Evolutionary conservation across 2,797 vertebrate species (phyloP), one percentile per base, ranked within the genome.

Genomic region (Poecilia velifera): DNA sequence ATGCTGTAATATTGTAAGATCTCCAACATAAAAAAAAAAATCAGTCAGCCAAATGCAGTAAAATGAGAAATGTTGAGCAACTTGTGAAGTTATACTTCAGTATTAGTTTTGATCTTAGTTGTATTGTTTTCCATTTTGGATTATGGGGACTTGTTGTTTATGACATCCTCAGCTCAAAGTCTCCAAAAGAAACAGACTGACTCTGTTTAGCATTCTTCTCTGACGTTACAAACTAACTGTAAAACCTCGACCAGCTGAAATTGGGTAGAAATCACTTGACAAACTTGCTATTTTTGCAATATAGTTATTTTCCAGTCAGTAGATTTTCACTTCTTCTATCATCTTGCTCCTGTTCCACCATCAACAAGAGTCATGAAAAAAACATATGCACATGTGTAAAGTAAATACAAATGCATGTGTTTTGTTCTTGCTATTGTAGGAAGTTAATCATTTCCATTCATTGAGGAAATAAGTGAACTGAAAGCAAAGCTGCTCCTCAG

Each of bases 381-480:
- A 28, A 57, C 55, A 14, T n/a, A 55, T 28, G 55, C 9, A 57
- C n/a, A 28, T 57, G 18, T 51, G 20, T 28, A 57, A 74, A 43
- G 20, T 28, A 57, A 74, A 43, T 73, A 49, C 25, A 39, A 4
- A 55, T 57, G 31, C 22, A 70, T 77, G 70, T 59, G 76, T 75
- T 18, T 39, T 49, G 77, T 66, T 64, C 51, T 72, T n/a, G 55
- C 34, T 47, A 31, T 76, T 74, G 18, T 85, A 12, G n/a, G 55
- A 28, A 59, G 25, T 64, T 51, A 72, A 76, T 82, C 57, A 83
- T 81, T 64, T 74, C 59, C 55, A 14, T 57, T 87, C 66, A 80
- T 85, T 89, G 87, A 80, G 53, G 53, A 55, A 79, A 74, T 78
- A 86, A 90, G 87, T 83, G 73, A 86, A 77, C 13, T 77, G 76